Base-by-base conservation (phyloP, 2,113 vertebrate genomes). In the Erythrocercus mccallii region DNA sequence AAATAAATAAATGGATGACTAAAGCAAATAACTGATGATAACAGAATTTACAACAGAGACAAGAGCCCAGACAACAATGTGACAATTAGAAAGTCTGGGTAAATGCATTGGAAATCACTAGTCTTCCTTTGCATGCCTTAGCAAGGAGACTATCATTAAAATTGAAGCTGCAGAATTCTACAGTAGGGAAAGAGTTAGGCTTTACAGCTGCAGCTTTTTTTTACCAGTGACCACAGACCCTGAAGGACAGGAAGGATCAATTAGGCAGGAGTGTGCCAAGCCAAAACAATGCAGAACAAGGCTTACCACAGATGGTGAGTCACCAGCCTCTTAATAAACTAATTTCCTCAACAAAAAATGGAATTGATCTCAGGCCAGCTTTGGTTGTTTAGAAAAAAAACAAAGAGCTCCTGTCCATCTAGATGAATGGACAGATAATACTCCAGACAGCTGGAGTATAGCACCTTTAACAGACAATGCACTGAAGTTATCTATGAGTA, bases 281-380 rank as follows among this genome's bases (percentile, higher is more conserved):
- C 58, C 95, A 86, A 88, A 95, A 73, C 71, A 82, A 42, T 16
- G 1, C 13, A 5, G 48, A n/a, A n/a, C n/a, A n/a, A 48, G 64
- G 27, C 42, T 94, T 48, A 71, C 94, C 82, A 51, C 68, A 71
- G 51, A 33, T 15, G 2, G 7, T 94, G 90, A 93, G 4, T 97
- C 91, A 96, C 40, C 24, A 38, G 68, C 38, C 51, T 86, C 74
- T 90, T 94, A 83, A 92, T 86, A 78, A 90, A 81, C 25, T 88
- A 54, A 91, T 95, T 94, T 95, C 76, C 92, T 77, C 27, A 25
- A 28, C 50, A 54, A 81, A 90, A 48, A 62, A n/a, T 42, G 20
- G 45, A 80, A 57, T 57, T 90, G 68, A 86, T 60, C 58, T 90
- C 42, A 65, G 81, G 81, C 81, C 90, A 90, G 25, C n/a, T 88